Evolutionary conservation across 2,113 vertebrate genomes (phyloP), one percentile per base, ranked within the genome.

Genomic region (Microtus pennsylvanicus): DNA sequence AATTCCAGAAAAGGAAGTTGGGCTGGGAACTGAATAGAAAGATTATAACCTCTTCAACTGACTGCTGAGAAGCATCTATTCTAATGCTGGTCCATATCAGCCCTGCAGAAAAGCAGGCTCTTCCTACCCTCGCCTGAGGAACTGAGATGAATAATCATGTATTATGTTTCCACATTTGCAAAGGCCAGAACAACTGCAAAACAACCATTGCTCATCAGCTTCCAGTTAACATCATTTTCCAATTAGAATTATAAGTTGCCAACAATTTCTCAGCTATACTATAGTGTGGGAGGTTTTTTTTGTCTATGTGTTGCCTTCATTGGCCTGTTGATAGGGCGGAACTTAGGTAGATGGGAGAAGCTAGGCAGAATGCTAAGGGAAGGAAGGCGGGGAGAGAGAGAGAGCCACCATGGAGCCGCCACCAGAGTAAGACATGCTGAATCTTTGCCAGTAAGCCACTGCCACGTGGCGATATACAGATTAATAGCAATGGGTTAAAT

Each of bases 101-200:
- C 42, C 55, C 19, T 94, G 63, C 95, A 67, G 97, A 78, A 76
- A 96, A 96, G 8, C 87, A 96, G 94, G 97, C 87, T 21, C n/a
- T 90, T 47, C 35, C 96, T 87, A 35, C 30, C 63, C 65, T 90
- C 87, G 69, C 28, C 74, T 95, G 30, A 58, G 92, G 74, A 70
- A n/a, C 35, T 96, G 75, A 96, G 89, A 90, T n/a, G 95, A 94
- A 93, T 75, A 95, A 69, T n/a, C 67, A 96, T 76, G n/a, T 1
- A 52, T 28, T 89, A 8, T 88, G 38, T 83, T 92, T 96, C 75
- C 89, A 95, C 38, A 8, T 70, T 97, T 95, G 90, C 94, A 95
- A 96, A 93, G 97, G 1, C 78, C 93, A 96, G 96, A 93, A 63
- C 78, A 96, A 83, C 83, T 87, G 83, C 80, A 93, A 89, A 94